Conservation (phyloP, 1,140 invertebrate species). For the Zaprionus kolodkinae region DNA sequence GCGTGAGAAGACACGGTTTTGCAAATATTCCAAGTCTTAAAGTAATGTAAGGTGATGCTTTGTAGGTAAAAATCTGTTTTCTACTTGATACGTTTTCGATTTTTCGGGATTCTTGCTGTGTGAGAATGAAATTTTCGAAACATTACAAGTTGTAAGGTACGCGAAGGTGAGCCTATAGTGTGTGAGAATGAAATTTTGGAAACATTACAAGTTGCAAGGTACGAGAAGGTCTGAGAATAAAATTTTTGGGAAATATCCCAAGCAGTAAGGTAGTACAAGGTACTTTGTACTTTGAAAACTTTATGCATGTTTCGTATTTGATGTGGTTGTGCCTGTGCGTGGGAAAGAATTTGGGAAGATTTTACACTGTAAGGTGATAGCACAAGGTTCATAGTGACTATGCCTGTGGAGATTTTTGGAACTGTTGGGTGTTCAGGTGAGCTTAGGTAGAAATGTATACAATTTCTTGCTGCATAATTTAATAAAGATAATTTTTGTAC, state of each 20-base stretch:
- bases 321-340: neutral
- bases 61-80: slow-evolving; percentile 24
- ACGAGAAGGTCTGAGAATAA: slow-evolving; percentile 8
- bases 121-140: slow-evolving; percentile 25
- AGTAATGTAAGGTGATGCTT: slow-evolving; percentile 18
- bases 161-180: neutral
- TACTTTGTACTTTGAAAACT: neutral
- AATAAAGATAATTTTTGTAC: too few species aligned
- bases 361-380: slow-evolving; percentile 2
- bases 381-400: neutral
- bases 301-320: slow-evolving; percentile 4
- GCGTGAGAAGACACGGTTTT: neutral
- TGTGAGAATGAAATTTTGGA: slow-evolving; percentile 24
- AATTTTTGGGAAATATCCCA: slow-evolving; percentile 16
- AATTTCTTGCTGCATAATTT: too few species aligned
- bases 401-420: neutral
- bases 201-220: slow-evolving; percentile 7
- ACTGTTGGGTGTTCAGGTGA: neutral
- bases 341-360: neutral
- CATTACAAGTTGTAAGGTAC: slow-evolving; percentile 2
- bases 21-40: slow-evolving; percentile 23
- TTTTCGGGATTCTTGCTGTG: slow-evolving; percentile 21
- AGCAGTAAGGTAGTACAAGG: slow-evolving; percentile 11
- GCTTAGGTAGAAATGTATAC: too few species aligned
- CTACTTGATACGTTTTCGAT: slow-evolving; percentile 53